phyloP scores from a whole-genome alignment of 2,888 invertebrate genomes.

The Morpho achilles region DNA sequence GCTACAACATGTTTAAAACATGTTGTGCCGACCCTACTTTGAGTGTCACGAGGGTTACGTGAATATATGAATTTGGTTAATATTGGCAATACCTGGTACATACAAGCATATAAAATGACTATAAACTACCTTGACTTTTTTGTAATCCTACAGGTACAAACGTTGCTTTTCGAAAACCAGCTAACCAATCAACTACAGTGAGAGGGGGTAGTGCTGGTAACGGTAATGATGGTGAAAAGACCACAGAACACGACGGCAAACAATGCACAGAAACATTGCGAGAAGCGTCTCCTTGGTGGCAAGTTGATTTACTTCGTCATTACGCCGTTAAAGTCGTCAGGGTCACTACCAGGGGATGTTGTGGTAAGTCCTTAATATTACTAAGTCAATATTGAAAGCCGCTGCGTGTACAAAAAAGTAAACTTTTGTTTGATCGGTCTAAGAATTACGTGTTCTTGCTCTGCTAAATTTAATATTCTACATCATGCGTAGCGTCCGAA shows the following conservation, averaged over 20 bases:
- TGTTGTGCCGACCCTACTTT: no score
- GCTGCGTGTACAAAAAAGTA: no score
- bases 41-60: no score
- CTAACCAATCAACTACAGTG: slow-evolving; percentile 94
- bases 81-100: no score
- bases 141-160: slow-evolving; percentile 83
- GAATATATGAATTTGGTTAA: no score
- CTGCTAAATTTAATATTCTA: no score
- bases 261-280: slow-evolving; percentile 93
- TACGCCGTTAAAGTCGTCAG: slow-evolving; percentile 92
- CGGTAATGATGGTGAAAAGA: slow-evolving; percentile 92
- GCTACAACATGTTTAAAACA: no score
- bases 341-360: slow-evolving; percentile 90
- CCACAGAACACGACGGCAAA: slow-evolving; percentile 91
- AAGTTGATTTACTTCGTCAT: slow-evolving; percentile 90
- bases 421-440: no score
- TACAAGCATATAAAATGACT: no score
- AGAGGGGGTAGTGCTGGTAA: slow-evolving; percentile 89
- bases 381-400: slow-evolving; percentile 1
- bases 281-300: slow-evolving; percentile 96
- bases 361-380: slow-evolving; percentile 71
- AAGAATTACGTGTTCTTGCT: no score
- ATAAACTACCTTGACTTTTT: background rate
- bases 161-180: slow-evolving; percentile 90
- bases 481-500: no score